Conservation (phyloP, 2,888 invertebrate species). For the Petrolisthes manimaculis region DNA sequence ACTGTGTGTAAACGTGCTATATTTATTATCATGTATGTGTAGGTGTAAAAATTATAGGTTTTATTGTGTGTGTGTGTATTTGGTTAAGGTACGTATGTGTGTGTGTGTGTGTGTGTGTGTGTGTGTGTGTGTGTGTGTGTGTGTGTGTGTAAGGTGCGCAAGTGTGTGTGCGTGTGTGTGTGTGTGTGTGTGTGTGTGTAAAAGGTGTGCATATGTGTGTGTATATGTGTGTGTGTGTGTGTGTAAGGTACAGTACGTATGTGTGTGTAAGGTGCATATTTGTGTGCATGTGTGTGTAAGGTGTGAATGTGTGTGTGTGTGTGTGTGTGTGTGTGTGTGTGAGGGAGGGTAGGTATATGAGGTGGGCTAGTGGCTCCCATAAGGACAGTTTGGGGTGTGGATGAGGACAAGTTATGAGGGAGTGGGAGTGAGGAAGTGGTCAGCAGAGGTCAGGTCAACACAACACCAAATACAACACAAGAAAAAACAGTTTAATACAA, state of each 20-base stretch:
- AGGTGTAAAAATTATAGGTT: too few species aligned
- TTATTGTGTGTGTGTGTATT: neutral
- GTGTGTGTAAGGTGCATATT: neutral
- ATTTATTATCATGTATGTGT: neutral
- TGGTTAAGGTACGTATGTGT: neutral
- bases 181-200: neutral
- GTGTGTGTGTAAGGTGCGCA: neutral
- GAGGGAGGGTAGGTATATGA: too few species aligned
- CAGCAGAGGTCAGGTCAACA: too few species aligned
- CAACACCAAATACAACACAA: too few species aligned
- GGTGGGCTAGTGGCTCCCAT: too few species aligned
- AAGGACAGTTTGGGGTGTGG: too few species aligned
- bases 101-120: slow-evolving; percentile 1
- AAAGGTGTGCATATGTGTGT: neutral
- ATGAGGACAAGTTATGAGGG: too few species aligned
- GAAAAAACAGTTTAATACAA: too few species aligned
- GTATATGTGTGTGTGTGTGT: neutral
- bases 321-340: neutral
- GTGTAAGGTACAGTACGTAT: neutral
- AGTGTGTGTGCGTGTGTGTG: neutral
- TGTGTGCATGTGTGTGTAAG: too few species aligned
- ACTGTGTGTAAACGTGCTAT: too few species aligned
- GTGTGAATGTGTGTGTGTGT: neutral
- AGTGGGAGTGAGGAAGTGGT: too few species aligned
- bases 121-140: slow-evolving; percentile 1